A percentile compares a stretch with the other conserved stretches of the same genome.
phyloP scores from a whole-genome alignment of 1,140 invertebrate genomes.

The Drosophila sp. region DNA sequence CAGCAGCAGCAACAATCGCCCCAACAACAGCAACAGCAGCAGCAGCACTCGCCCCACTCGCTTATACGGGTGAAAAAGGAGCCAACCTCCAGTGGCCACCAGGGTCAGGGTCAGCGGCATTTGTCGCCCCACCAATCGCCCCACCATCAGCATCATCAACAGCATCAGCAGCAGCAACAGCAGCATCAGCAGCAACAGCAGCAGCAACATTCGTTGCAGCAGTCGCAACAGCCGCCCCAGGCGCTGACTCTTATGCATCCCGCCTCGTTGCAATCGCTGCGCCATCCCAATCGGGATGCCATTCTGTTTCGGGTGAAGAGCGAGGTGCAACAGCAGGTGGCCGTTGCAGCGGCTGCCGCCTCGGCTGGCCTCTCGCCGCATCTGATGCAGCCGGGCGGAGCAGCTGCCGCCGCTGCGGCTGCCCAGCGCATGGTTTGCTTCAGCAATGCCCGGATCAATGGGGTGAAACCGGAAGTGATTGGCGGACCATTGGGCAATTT shows the following conservation, averaged over 20 bases:
- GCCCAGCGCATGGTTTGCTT: constrained; percentile 86
- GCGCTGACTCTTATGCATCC: constrained; percentile 78
- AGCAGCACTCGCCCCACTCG: constrained; percentile 83
- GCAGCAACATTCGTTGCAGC: constrained; percentile 61
- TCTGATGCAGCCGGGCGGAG: constrained; percentile 72
- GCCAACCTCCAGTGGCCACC: constrained; percentile 64
- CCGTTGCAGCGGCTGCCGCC: constrained; percentile 51
- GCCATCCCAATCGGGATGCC: constrained; percentile 76
- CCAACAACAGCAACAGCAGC: constrained; percentile 76
- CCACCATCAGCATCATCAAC: constrained; percentile 48
- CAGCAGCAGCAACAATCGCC: constrained; percentile 82
- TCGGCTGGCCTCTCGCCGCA: constrained; percentile 66
- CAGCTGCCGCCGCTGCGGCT: constrained; percentile 70
- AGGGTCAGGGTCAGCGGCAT: constrained; percentile 63
- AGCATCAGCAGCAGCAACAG: constrained; percentile 42
- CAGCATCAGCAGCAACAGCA: constrained; percentile 79
- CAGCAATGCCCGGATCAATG: constrained; percentile 87
- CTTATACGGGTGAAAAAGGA: constrained; percentile 84
- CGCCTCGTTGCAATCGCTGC: constrained; percentile 72
- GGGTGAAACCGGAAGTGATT: constrained; percentile 91
- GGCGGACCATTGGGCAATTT: constrained; percentile 87
- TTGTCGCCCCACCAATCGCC: constrained; percentile 54
- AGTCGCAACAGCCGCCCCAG: constrained; percentile 55
- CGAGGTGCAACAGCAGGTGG: constrained; percentile 81
- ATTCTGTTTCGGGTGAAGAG: constrained; percentile 82